A percentile compares a stretch with the other conserved stretches of the same genome.
These are phyloP conservation scores for Rhinolophus sinicus DNA, from an alignment of 2,113 vertebrate genomes.

Conservation along the genomic window DNA sequence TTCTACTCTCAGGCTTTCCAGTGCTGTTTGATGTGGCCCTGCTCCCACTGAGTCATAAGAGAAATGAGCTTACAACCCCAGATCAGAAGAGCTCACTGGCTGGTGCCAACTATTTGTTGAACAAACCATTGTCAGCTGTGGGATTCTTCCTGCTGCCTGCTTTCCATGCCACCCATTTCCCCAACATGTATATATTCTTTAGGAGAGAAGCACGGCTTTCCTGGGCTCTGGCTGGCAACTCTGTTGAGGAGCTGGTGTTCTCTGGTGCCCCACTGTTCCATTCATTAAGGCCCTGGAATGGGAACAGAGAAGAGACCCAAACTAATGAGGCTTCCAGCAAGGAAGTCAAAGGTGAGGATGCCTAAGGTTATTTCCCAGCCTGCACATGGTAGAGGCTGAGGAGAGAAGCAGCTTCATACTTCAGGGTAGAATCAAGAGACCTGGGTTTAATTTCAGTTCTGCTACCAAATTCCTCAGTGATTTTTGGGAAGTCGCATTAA, in stretches of 20 bases:
- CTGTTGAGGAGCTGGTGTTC: neutral
- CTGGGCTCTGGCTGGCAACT: neutral
- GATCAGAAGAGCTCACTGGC: neutral
- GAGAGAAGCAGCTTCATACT: neutral
- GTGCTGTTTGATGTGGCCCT: neutral
- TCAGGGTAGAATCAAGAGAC: neutral
- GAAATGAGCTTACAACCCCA: neutral
- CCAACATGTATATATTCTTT: neutral
- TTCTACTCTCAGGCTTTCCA: neutral
- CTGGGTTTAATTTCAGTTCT: slow-evolving; percentile 25
- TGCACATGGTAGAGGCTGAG: neutral
- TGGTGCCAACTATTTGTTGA: neutral
- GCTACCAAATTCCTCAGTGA: neutral
- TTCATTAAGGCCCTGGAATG: neutral
- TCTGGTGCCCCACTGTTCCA: neutral
- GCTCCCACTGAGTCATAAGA: neutral
- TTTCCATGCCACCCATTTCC: neutral
- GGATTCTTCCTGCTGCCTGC: neutral
- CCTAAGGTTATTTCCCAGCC: neutral
- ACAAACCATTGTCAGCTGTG: neutral
- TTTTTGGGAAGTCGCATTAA: slow-evolving; percentile 36
- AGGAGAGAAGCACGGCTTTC: neutral
- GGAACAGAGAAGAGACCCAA: neutral
- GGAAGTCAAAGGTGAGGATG: neutral
- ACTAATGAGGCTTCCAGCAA: neutral